Base-by-base conservation (phyloP, 92 coral and sea anemone species). In the Meandrina meandrites region DNA sequence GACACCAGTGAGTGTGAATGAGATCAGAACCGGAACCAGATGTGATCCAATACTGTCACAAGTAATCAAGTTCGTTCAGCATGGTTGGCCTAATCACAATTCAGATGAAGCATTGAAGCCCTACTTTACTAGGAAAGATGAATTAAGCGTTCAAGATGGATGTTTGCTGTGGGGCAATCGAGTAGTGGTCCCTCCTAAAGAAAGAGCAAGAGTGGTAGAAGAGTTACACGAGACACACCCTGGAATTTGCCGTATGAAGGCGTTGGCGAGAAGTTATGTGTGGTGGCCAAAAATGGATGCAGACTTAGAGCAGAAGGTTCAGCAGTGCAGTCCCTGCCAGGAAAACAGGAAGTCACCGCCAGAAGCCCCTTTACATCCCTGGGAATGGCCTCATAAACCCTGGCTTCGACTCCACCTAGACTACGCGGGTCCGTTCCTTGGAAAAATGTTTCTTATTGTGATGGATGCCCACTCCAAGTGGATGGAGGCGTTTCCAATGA, bases 371-470 rank as follows among this genome's bases (percentile, higher is more conserved):
- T 86, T 75, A 24, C 89, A 86, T 15, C 89, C 89, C 27, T 79
- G 84, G 84, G 68, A 74, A 73, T 87, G 86, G 86, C 81, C 86
- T 21, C 71, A 81, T 18, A 76, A 72, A 11, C 90, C 90, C 8
- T 81, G 86, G 45, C 3, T 40, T 40, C 45, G 45, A 40, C 45
- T 40, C 45, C 45, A 40, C 45, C 6, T 40, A 40, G 45, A 40
- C 45, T 40, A 40, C 6, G 45, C 45, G 6, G 45, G 45, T 40
- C 45, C 45, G 45, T 40, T 40, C 45, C 45, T 40, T 40, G 45
- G 45, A 40, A 40, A 40, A 40, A 40, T 40, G 45, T 40, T 40
- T 6, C 45, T 40, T 6, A 40, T 40, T 40, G 2, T 40, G 45
- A 40, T 40, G 45, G 45, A 40, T 40, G 45, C 45, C 45, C 45